Evolutionary conservation across 1,140 invertebrate genomes (phyloP).

Genomic region (Dryas iulia): DNA sequence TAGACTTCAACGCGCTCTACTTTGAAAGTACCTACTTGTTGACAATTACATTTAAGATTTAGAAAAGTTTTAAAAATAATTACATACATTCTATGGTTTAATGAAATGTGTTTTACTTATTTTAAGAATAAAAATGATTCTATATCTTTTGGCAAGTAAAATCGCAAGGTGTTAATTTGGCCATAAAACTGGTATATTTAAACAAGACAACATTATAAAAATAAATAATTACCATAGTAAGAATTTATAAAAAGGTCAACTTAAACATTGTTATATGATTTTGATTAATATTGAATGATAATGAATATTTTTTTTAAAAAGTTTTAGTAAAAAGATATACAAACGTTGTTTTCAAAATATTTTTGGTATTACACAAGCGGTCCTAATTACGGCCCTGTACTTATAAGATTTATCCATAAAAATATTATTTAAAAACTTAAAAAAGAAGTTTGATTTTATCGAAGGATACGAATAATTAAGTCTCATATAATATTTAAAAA

Average conservation of each 20-base stretch:
- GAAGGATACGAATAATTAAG: background rate
- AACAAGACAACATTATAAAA: background rate
- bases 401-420: background rate
- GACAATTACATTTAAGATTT: background rate
- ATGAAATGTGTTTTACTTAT: too few species aligned
- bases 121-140: background rate
- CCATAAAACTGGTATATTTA: background rate
- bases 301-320: background rate
- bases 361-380: too few species aligned
- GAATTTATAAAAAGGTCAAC: background rate
- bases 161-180: background rate
- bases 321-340: too few species aligned
- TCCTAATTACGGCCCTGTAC: too few species aligned
- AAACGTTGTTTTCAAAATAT: too few species aligned
- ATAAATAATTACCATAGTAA: background rate
- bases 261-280: background rate
- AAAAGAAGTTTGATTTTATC: background rate
- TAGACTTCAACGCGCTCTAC: constrained; percentile 67
- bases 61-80: too few species aligned
- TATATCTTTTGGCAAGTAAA: background rate
- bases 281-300: background rate
- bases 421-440: background rate
- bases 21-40: background rate
- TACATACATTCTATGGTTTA: too few species aligned
- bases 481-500: background rate